Conservation (phyloP, 2,113 vertebrate species). For the Macrotis lagotis region DNA sequence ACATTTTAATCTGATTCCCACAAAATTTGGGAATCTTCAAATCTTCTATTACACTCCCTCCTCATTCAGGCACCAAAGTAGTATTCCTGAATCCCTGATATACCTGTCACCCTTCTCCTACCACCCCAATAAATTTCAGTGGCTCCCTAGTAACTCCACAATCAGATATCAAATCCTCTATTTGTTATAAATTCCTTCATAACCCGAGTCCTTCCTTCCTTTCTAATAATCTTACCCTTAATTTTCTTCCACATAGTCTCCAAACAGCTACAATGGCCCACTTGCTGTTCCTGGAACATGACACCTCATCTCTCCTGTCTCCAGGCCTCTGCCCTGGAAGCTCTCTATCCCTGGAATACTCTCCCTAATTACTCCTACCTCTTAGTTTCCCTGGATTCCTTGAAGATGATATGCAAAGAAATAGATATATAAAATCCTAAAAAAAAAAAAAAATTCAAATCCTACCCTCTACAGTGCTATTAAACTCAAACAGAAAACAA, state of each 20-base stretch:
- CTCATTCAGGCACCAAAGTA: background rate
- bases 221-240: background rate
- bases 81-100: background rate
- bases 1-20: background rate
- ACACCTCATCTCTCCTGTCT: background rate
- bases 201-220: background rate
- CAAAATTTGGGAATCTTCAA: background rate
- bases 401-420: too few relatives aligned
- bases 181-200: background rate
- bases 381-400: background rate
- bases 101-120: background rate
- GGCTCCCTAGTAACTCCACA: background rate
- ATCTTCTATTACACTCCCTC: background rate
- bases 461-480: background rate
- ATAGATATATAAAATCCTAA: too few relatives aligned
- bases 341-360: background rate
- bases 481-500: background rate
- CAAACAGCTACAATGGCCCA: background rate
- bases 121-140: background rate
- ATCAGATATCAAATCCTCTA: background rate
- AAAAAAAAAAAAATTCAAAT: too few relatives aligned
- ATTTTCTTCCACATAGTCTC: background rate
- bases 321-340: background rate
- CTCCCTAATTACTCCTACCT: background rate
- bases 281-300: background rate